A percentile compares a stretch with the other conserved stretches of the same genome.
Evolutionary conservation across 2,888 invertebrate species (phyloP).

Genomic region (Odiellus spinosus): DNA sequence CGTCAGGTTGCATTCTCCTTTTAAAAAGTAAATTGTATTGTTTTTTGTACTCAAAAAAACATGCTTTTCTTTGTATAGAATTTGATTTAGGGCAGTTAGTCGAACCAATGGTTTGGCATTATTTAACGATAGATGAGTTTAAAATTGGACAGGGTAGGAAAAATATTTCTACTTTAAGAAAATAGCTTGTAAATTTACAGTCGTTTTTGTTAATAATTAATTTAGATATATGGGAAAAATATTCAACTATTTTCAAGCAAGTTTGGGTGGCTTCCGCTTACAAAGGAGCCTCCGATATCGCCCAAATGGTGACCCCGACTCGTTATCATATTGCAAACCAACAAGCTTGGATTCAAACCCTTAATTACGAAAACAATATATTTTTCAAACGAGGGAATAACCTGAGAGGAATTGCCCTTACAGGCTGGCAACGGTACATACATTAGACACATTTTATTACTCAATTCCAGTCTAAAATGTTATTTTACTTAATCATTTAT

Average conservation of each 20-base stretch:
- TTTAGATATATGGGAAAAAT: conserved; percentile 18
- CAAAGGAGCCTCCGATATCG: conserved; percentile 35
- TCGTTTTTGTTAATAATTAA: background rate
- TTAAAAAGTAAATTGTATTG: too few relatives aligned
- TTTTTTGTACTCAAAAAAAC: too few relatives aligned
- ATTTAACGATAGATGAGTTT: conserved; percentile 22
- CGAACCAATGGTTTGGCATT: conserved; percentile 33
- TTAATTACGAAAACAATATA: conserved; percentile 7
- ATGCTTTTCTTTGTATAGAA: too few relatives aligned
- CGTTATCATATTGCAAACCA: conserved; percentile 16
- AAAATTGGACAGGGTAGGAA: conserved; percentile 10
- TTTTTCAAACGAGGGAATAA: conserved; percentile 6
- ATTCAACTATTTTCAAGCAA: conserved; percentile 25
- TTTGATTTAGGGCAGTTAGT: conserved; percentile 28
- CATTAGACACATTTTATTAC: background rate
- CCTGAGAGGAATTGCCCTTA: conserved; percentile 13
- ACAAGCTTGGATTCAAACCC: conserved; percentile 14
- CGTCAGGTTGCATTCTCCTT: too few relatives aligned
- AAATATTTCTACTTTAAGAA: too few relatives aligned
- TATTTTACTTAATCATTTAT: background rate
- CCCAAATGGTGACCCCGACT: conserved; percentile 17
- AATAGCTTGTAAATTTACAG: too few relatives aligned
- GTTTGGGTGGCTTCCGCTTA: conserved; percentile 34
- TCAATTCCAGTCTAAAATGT: background rate
- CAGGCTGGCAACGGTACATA: conserved; percentile 15